These are phyloP conservation scores for Caenorhabditis sp. DNA, from an alignment of 2,888 invertebrate species.

Conservation along the genomic window DNA sequence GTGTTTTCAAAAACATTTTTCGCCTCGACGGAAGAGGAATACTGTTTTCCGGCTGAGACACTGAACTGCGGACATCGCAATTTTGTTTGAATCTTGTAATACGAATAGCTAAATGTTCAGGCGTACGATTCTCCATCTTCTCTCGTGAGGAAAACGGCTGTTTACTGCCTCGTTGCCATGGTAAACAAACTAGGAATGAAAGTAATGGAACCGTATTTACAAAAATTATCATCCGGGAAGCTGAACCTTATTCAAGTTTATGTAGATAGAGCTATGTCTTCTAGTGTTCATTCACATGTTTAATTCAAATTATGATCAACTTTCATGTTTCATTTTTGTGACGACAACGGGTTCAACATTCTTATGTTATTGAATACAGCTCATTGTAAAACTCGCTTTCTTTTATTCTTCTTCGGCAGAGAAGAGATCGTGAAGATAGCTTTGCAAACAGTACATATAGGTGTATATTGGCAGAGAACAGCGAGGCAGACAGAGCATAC, in stretches of 20 bases:
- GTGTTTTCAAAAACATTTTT: too few species aligned
- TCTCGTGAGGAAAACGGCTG: constrained; percentile 53
- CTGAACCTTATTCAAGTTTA: constrained; percentile 57
- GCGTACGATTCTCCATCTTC: constrained; percentile 54
- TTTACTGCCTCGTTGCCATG: constrained; percentile 63
- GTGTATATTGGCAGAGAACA: constrained; percentile 70
- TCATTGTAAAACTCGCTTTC: constrained; percentile 38
- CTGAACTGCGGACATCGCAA: too few species aligned
- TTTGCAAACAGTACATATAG: constrained; percentile 71
- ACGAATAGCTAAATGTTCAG: too few species aligned
- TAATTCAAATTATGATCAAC: constrained; percentile 19
- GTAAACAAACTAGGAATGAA: constrained; percentile 60
- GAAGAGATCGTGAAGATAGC: constrained; percentile 66
- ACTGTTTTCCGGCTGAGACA: too few species aligned
- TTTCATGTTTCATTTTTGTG: background rate
- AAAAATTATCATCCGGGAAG: constrained; percentile 31
- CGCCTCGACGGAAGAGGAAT: too few species aligned
- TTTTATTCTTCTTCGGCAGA: constrained; percentile 56
- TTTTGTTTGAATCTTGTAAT: too few species aligned
- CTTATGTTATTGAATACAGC: too few species aligned
- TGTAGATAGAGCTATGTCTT: constrained; percentile 51
- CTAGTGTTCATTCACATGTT: constrained; percentile 57
- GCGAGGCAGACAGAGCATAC: constrained; percentile 72
- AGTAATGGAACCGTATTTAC: constrained; percentile 40
- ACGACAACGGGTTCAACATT: too few species aligned